Evolutionary conservation across 2,797 vertebrate species (phyloP), one percentile per base, ranked within the genome.

Genomic region (Meriones psammophilus): DNA sequence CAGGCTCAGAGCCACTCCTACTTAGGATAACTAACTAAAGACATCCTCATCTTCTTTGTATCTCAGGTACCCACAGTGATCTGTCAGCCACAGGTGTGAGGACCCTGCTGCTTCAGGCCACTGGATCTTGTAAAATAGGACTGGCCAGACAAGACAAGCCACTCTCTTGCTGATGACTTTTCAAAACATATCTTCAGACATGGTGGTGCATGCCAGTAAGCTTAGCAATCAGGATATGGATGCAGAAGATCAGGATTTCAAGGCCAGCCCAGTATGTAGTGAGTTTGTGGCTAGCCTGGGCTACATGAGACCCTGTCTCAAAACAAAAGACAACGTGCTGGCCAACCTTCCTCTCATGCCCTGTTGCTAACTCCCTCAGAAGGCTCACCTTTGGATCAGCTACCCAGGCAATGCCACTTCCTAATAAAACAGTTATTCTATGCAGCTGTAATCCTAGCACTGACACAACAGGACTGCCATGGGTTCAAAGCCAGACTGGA

Each of bases 81-180:
- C 71, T 96, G 62, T 30, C 50, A 89, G 24, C 64, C 95, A 77
- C 68, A 83, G 80, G 84, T 1, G 17, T 24, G 7, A n/a, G 18
- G 74, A 62, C 69, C 84, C 79, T 30, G 86, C 80, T 81, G 78
- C 20, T 90, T 94, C 58, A 83, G 71, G 68, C 26, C 86, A 81
- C 22, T 68, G 15, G 83, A 69, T 24, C 92, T 95, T 78, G 0
- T 83, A 93, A 96, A 92, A 62, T 18, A 33, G 46, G 66, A 60
- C 88, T 71, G 77, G 73, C 64, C n/a, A 74, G 26, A 88, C 50
- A 79, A 77, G 68, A 18, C 5, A 92, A 91, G 60, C 46, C 91
- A 85, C 60, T 79, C 94, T 74, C 88, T 83, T 77, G 85, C 18
- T 68, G 28, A 60, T 76, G 85, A 33, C 5, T 74, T 58, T 58